Conservation (phyloP, 2,797 vertebrate species). For the Cyprinella venusta region DNA sequence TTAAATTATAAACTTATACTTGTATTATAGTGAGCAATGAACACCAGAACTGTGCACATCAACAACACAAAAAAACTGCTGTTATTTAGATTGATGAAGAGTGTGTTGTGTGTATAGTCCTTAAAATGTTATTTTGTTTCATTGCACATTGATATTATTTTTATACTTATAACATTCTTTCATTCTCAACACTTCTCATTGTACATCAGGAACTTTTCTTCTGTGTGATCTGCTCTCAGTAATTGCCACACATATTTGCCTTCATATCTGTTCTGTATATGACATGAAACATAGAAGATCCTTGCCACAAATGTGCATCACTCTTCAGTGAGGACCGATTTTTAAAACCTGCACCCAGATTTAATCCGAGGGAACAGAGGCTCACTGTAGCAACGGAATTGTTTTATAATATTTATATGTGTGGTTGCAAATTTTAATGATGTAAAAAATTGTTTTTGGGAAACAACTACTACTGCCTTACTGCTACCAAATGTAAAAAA, state of each 20-base stretch:
- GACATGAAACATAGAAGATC: conserved; percentile 16
- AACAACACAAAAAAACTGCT: not conserved
- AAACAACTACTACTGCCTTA: conserved; percentile 78
- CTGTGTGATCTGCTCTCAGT: conserved; percentile 28
- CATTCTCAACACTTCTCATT: not conserved
- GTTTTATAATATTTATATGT: conserved; percentile 79
- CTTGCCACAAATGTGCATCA: conserved; percentile 32
- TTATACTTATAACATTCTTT: not conserved
- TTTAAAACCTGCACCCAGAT: conserved; percentile 40
- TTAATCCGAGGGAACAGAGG: conserved; percentile 60
- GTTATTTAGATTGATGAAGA: not conserved
- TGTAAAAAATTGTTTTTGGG: conserved; percentile 71
- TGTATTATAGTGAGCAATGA: conserved; percentile 8
- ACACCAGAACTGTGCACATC: not conserved
- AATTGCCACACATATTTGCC: conserved; percentile 24
- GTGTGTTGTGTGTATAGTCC: not conserved
- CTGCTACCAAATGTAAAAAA: conserved; percentile 79
- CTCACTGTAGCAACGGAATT: conserved; percentile 74
- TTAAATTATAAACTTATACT: not conserved
- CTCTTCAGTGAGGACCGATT: conserved; percentile 47
- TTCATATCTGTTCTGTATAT: conserved; percentile 43
- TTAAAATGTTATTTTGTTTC: not conserved
- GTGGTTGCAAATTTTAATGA: conserved; percentile 72
- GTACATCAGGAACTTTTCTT: conserved; percentile 2
- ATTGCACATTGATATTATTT: not conserved